Base-by-base conservation (phyloP, 1,140 invertebrate genomes). In the Ceratina australensis region DNA sequence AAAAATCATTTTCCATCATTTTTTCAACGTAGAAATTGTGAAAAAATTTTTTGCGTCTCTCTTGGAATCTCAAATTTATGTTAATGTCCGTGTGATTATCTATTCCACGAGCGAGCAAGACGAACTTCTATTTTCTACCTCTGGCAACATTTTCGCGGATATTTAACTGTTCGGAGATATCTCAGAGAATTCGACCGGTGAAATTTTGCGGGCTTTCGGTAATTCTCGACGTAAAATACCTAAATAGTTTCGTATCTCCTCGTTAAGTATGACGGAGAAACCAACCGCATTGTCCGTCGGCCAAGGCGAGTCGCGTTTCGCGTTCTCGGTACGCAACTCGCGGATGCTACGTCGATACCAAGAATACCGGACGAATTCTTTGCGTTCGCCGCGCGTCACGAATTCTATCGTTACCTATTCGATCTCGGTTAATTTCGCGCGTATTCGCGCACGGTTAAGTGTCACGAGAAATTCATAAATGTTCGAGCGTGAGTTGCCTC, bases 141-240 rank as follows among this genome's bases (percentile, higher is more conserved):
- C 5, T 33, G 28, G 2, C 28, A 33, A 33, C 28, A 73, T 65
- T 24, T 20, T 15, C 13, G n/a, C 13, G 1, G 24, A 56, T 24
- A 49, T 56, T 54, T 65, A 5, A n/a, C n/a, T 15, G 50, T 50
- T 3, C 59, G 1, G 18, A 26, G 57, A 52, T 68, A 20, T 10
- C n/a, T 12, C 18, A 4, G 2, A 42, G 33, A 16, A 7, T 7
- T 16, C 5, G 15, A 15, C 22, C 20, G 22, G 2, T 0, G 12
- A n/a, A 72, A 72, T 72, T 72, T 72, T 12, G 57, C 59, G 71
- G 49, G 50, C 50, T 50, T 5, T 16, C 65, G 16, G 22, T 67
- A 63, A 75, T 67, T 75, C 52, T 47, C 57, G 28, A 20, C 28
- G 28, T 7, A 28, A 57, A 74, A 33, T 33, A 33, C 28, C 28